A percentile compares a stretch with the other conserved stretches of the same genome.
Evolutionary conservation across 2,113 vertebrate genomes (phyloP).

Genomic region (Smithornis capensis): DNA sequence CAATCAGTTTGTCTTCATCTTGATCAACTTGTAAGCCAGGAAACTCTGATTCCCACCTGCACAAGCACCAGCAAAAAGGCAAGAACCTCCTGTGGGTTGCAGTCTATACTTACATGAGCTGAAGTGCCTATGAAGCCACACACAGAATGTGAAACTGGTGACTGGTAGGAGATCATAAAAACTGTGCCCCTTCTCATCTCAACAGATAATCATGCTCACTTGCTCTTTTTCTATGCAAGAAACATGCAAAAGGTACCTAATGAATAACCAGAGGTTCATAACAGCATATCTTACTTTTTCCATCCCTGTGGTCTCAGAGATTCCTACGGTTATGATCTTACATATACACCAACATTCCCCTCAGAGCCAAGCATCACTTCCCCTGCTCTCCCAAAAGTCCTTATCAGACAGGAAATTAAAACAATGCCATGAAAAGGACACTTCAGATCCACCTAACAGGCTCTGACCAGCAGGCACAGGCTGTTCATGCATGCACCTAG

Average conservation of each 20-base stretch:
- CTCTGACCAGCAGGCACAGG: neutral
- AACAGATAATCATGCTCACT: rapidly evolving
- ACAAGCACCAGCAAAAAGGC: neutral
- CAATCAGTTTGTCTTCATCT: neutral
- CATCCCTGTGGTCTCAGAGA: neutral
- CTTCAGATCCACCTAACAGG: neutral
- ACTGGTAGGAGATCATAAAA: neutral
- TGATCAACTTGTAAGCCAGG: neutral
- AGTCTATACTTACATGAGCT: neutral
- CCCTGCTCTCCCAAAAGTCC: neutral
- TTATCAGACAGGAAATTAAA: neutral
- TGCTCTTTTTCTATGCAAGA: neutral
- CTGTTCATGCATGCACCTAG: neutral
- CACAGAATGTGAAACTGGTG: rapidly evolving
- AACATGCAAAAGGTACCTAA: neutral
- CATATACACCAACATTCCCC: rapidly evolving
- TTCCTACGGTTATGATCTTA: rapidly evolving
- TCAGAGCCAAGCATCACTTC: neutral
- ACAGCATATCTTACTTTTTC: neutral
- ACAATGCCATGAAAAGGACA: neutral
- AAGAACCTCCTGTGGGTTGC: neutral
- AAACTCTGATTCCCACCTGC: neutral
- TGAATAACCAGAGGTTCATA: neutral
- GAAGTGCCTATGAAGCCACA: neutral
- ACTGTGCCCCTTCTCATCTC: neutral